phyloP scores from a whole-genome alignment of 2,113 vertebrate species.

The Melanostigma gelatinosum region DNA sequence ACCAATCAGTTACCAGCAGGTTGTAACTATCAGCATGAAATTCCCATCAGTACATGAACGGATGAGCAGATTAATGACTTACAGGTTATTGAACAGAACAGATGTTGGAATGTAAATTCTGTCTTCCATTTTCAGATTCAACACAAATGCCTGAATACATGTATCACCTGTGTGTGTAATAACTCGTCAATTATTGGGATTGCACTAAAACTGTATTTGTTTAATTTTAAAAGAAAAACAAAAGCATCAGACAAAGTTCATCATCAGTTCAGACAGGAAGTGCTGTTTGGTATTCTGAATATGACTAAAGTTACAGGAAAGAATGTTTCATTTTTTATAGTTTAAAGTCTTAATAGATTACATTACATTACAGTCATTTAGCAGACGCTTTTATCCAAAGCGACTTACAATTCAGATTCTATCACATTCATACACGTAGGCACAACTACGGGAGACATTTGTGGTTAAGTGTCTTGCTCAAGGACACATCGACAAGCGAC shows the following conservation, averaged over 20 bases:
- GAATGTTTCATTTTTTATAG: neutral
- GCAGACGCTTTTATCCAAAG: too few species aligned
- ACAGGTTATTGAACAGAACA: neutral
- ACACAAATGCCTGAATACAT: neutral
- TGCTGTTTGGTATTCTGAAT: neutral
- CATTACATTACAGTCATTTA: neutral
- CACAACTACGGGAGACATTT: too few species aligned
- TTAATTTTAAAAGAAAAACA: neutral
- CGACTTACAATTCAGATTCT: too few species aligned
- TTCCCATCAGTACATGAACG: neutral
- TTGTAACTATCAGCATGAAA: neutral
- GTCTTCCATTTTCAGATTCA: slow-evolving; percentile 59
- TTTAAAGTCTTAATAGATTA: neutral
- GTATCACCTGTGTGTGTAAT: neutral
- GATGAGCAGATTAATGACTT: neutral
- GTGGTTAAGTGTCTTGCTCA: too few species aligned
- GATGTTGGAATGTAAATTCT: slow-evolving; percentile 8
- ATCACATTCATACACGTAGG: too few species aligned
- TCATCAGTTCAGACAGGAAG: neutral
- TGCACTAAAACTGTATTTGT: neutral
- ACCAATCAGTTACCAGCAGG: slow-evolving; percentile 44
- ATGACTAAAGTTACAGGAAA: neutral
- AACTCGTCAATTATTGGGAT: neutral
- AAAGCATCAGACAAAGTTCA: neutral
- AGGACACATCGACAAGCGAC: too few species aligned